These are phyloP conservation scores for Myotis yumanensis DNA, from an alignment of 2,113 vertebrate genomes.

Conservation along the genomic window DNA sequence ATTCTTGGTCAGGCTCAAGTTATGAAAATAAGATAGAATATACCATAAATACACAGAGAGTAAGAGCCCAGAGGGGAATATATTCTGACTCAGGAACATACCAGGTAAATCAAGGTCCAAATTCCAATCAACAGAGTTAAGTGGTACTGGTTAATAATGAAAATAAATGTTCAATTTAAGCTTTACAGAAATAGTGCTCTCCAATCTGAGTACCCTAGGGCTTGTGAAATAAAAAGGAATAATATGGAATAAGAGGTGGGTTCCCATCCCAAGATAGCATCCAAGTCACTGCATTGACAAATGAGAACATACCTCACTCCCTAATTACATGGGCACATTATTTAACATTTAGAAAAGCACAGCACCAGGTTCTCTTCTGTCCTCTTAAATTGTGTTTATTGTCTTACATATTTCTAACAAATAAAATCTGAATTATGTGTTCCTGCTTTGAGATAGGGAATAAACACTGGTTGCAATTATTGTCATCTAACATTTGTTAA, in stretches of 20 bases:
- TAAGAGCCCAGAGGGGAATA: neutral
- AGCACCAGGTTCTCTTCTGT: neutral
- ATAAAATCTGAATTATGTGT: slow-evolving; percentile 5
- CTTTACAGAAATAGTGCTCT: neutral
- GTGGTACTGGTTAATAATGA: neutral
- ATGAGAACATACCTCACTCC: neutral
- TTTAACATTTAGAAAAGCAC: neutral
- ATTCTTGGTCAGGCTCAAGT: neutral
- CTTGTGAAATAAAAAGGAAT: slow-evolving; percentile 11
- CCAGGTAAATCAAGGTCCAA: neutral
- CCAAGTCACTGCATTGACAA: neutral
- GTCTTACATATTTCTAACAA: slow-evolving; percentile 17
- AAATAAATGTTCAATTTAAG: slow-evolving; percentile 6
- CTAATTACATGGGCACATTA: neutral
- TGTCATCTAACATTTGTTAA: neutral
- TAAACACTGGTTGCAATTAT: slow-evolving; percentile 33
- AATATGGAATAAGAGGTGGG: neutral
- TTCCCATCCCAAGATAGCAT: neutral
- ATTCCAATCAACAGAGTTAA: neutral
- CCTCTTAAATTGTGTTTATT: neutral
- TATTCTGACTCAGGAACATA: neutral
- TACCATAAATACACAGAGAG: neutral
- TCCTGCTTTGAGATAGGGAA: neutral
- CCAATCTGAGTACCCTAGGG: neutral
- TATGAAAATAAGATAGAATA: neutral